phyloP scores from a whole-genome alignment of 2,797 vertebrate species.

The Telmatherina bonti region DNA sequence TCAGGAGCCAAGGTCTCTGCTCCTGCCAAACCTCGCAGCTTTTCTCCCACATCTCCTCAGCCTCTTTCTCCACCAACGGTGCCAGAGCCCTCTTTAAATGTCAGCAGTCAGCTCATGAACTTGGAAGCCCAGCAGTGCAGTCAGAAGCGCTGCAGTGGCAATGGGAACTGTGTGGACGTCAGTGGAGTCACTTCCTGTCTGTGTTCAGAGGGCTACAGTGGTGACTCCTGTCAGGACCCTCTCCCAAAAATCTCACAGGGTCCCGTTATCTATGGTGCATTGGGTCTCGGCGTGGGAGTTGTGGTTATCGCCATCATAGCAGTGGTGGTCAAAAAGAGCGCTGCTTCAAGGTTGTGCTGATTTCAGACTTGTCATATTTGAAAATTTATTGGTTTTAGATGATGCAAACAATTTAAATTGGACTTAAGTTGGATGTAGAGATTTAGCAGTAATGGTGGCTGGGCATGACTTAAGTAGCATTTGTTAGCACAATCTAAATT shows the following conservation, averaged over 20 bases:
- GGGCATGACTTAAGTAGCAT: too few species aligned
- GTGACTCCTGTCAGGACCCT: conserved; percentile 83
- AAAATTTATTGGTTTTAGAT: too few species aligned
- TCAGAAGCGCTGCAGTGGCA: conserved; percentile 79
- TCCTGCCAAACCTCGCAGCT: conserved; percentile 5
- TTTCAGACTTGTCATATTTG: too few species aligned
- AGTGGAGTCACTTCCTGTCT: conserved; percentile 70
- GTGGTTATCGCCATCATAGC: conserved; percentile 76
- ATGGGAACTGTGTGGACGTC: conserved; percentile 78
- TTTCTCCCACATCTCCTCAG: not conserved
- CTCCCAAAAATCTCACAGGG: conserved; percentile 55
- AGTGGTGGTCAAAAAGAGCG: conserved; percentile 68
- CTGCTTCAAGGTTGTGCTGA: conserved; percentile 57
- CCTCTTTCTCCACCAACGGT: not conserved
- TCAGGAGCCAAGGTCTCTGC: conserved; percentile 2
- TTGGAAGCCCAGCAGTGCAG: conserved; percentile 67
- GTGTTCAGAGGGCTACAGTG: conserved; percentile 81
- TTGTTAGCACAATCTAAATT: too few species aligned
- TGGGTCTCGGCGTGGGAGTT: conserved; percentile 55
- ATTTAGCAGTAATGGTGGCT: too few species aligned
- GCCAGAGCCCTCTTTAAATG: conserved; percentile 18
- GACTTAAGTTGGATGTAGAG: too few species aligned
- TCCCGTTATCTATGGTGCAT: conserved; percentile 73
- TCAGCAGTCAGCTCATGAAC: conserved; percentile 22
- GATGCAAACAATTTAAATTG: too few species aligned